Conservation (phyloP, 1,140 invertebrate species). For the Drosophila suzukii region DNA sequence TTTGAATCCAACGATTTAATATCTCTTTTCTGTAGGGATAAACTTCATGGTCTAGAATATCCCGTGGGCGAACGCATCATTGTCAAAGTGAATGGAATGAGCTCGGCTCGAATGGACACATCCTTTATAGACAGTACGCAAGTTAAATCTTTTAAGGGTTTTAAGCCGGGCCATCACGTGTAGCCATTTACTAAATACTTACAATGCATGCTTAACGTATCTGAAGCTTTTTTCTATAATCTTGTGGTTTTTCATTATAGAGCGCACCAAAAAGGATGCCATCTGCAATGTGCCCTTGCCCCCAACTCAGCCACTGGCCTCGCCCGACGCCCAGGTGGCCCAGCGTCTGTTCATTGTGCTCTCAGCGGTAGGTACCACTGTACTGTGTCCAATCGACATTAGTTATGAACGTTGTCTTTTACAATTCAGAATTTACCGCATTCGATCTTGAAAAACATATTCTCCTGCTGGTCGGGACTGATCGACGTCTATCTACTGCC, state of each 20-base stretch:
- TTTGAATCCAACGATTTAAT: background rate
- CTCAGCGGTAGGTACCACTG: conserved; percentile 59
- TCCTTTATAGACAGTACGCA: conserved; percentile 79
- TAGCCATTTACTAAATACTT: conserved; percentile 1
- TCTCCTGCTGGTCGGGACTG: conserved; percentile 96
- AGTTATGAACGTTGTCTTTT: conserved; percentile 86
- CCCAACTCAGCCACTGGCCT: conserved; percentile 89
- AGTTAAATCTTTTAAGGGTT: background rate
- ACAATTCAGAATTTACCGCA: conserved; percentile 91
- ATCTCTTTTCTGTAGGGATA: conserved; percentile 86
- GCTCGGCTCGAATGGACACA: conserved; percentile 77
- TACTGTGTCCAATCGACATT: background rate
- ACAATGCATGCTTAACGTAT: background rate
- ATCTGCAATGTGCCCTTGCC: conserved; percentile 89
- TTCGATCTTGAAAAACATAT: conserved; percentile 93
- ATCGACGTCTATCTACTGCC: conserved; percentile 95
- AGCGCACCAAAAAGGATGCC: conserved; percentile 80
- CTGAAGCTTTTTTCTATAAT: background rate
- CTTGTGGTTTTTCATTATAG: conserved; percentile 32
- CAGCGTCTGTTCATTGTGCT: conserved; percentile 82
- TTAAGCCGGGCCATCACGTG: conserved; percentile 1
- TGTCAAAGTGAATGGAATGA: conserved; percentile 88
- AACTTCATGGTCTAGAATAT: conserved; percentile 95
- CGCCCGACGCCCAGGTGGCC: conserved; percentile 87
- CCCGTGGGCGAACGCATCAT: conserved; percentile 92